Base-by-base conservation (phyloP, 92 coral and sea anemone species). In the Heteractis magnifica region DNA sequence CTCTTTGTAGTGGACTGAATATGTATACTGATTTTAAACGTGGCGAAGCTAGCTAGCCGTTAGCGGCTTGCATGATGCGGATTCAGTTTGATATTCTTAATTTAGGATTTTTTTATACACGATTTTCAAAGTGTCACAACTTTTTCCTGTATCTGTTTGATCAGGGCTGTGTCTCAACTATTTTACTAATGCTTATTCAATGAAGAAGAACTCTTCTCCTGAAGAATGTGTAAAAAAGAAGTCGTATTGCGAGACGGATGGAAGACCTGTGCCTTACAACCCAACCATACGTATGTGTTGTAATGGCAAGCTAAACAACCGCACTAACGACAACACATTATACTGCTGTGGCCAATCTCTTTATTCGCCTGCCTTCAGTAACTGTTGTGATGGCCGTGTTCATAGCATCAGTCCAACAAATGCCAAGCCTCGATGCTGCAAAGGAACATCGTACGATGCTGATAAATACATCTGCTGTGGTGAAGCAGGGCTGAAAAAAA, bases 271-370 rank as follows among this genome's bases (percentile, higher is more conserved):
- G 19, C 64, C 65, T 21, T 84, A 21, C 65, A 65, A 84, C 70
- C 71, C 87, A 58, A 49, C 82, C 0, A 59, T 20, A 41, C 44
- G 11, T 20, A 84, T 84, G 21, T 84, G 87, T 52, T 84, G 87
- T 52, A 10, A 84, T 50, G 87, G 82, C 73, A 84, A 75, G 81
- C 76, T 84, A 5, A 64, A 84, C 77, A 10, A 15, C n/a, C 65
- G 88, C 51, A 56, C 26, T 52, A 8, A 44, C 44, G 51, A 52
- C 19, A 50, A 79, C 53, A 15, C 8, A 16, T 48, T 85, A 10
- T 85, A 85, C 77, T 85, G 88, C 20, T 85, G 88, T 85, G 88
- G 84, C 6, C 41, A 70, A 49, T 15, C 16, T 7, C 51, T 79
- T 15, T 79, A 78, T 72, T 60, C 72, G 14, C 88, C 88, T 16